Conservation (phyloP, 2,113 vertebrate genomes). For the Cebus imitator region DNA sequence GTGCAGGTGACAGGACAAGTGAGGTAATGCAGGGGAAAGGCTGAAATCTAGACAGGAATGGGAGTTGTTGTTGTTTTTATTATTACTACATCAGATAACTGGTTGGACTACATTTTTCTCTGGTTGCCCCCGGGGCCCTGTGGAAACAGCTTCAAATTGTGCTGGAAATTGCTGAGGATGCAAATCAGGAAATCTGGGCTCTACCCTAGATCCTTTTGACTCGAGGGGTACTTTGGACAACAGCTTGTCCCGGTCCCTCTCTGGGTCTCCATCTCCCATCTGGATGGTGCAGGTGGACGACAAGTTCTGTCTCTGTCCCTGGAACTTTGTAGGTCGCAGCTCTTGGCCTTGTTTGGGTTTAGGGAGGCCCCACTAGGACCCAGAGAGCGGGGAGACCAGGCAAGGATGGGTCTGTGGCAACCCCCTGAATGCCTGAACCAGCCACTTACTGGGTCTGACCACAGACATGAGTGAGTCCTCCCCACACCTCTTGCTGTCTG, state of each 20-base stretch:
- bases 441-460: background rate
- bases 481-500: background rate
- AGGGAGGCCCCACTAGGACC: background rate
- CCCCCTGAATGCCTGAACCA: background rate
- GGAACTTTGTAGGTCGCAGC: background rate
- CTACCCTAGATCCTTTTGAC: background rate
- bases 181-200: background rate
- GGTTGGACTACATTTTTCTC: conserved; percentile 75
- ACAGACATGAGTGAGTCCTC: accelerated
- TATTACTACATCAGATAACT: conserved; percentile 68
- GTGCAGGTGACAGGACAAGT: background rate
- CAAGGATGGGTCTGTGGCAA: background rate
- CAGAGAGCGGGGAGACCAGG: background rate
- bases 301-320: background rate
- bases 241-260: background rate
- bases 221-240: background rate
- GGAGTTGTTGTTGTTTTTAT: conserved; percentile 71
- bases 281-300: accelerated
- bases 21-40: conserved; percentile 21
- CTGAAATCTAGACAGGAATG: background rate
- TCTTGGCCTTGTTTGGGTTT: background rate
- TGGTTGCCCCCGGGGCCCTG: conserved; percentile 12
- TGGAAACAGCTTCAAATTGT: conserved; percentile 42
- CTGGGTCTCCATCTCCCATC: background rate
- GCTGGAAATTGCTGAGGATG: background rate